These are phyloP conservation scores for Amiota minor DNA, from an alignment of 2,888 invertebrate species.

Conservation along the genomic window DNA sequence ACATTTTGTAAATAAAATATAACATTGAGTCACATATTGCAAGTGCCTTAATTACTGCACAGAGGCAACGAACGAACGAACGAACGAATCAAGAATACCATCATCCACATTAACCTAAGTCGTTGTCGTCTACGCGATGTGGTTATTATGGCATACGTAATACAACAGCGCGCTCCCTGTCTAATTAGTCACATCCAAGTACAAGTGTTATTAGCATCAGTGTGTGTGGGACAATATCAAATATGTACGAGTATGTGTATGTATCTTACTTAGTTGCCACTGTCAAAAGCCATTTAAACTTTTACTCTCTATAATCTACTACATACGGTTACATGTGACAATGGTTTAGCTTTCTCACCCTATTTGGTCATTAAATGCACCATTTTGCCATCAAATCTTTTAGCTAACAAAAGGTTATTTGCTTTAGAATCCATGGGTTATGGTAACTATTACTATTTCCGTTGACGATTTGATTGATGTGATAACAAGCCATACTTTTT, in stretches of 20 bases:
- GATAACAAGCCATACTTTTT: not conserved
- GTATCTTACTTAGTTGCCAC: not conserved
- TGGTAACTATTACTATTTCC: not conserved
- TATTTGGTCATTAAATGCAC: slow-evolving; percentile 16
- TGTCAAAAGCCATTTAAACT: slow-evolving; percentile 5
- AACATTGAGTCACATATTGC: not conserved
- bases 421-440: not conserved
- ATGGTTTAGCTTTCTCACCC: not conserved
- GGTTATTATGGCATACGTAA: not conserved
- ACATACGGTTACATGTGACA: too few relatives aligned
- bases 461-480: slow-evolving; percentile 23
- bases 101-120: not conserved
- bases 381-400: not conserved
- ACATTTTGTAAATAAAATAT: not conserved
- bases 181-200: slow-evolving; percentile 23
- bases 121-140: not conserved
- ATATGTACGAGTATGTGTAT: not conserved
- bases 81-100: not conserved
- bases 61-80: not conserved
- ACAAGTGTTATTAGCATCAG: not conserved
- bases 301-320: too few relatives aligned
- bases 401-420: not conserved
- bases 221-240: not conserved
- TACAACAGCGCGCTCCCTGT: not conserved
- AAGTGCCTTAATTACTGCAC: slow-evolving; percentile 12